Evolutionary conservation across 2,888 invertebrate genomes (phyloP).

Genomic region (Drosophila mayaguana): DNA sequence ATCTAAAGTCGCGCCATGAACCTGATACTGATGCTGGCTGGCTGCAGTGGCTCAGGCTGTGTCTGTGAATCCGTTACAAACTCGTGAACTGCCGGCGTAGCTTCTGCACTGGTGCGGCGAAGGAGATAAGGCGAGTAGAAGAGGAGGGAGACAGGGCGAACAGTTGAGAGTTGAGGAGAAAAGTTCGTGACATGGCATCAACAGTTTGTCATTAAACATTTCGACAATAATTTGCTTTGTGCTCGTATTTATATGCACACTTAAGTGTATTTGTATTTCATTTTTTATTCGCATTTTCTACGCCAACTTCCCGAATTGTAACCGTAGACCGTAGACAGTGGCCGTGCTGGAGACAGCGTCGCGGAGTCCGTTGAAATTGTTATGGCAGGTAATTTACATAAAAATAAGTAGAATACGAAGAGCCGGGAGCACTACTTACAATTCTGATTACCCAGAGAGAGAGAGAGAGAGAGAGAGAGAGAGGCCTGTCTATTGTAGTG

Average conservation of each 20-base stretch:
- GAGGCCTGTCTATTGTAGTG: slow-evolving; percentile 71
- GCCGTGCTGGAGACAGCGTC: slow-evolving; percentile 13
- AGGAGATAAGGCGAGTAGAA: too few species aligned
- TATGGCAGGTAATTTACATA: slow-evolving; percentile 79
- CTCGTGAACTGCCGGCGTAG: slow-evolving; percentile 74
- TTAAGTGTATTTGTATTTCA: slow-evolving; percentile 20
- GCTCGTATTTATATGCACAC: slow-evolving; percentile 57
- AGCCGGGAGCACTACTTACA: slow-evolving; percentile 61
- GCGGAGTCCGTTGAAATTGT: slow-evolving; percentile 55
- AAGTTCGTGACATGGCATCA: slow-evolving; percentile 85
- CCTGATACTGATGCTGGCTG: slow-evolving; percentile 57
- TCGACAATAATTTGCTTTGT: slow-evolving; percentile 84
- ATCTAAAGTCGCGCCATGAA: slow-evolving; percentile 42
- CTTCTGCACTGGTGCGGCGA: slow-evolving; percentile 22
- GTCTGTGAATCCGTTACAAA: slow-evolving; percentile 78
- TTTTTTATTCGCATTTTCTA: slow-evolving; percentile 52
- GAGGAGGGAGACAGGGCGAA: too few species aligned
- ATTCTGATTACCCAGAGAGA: slow-evolving; percentile 73
- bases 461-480: slow-evolving; percentile 28
- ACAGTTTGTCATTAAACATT: slow-evolving; percentile 85
- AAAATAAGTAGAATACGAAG: slow-evolving; percentile 69
- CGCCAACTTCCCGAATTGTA: slow-evolving; percentile 69
- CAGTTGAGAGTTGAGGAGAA: slow-evolving; percentile 22
- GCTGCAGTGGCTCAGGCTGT: slow-evolving; percentile 8
- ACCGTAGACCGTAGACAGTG: slow-evolving; percentile 34